phyloP scores from a whole-genome alignment of 2,888 invertebrate species.

The Polyploca ridens region DNA sequence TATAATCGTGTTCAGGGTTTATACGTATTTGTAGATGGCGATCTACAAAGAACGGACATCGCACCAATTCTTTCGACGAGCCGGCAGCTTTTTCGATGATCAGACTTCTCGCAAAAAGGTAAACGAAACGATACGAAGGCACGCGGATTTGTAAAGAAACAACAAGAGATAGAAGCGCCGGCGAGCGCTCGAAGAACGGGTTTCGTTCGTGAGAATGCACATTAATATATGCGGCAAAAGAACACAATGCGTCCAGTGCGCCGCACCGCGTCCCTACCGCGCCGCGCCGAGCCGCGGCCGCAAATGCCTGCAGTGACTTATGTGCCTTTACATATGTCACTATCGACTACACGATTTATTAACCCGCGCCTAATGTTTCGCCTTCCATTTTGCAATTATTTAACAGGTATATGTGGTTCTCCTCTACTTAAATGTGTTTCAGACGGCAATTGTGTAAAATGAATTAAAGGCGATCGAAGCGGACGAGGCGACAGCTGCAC shows the following conservation, averaged over 20 bases:
- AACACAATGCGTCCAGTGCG: slow-evolving; percentile 56
- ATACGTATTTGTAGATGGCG: slow-evolving; percentile 37
- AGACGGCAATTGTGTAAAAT: slow-evolving; percentile 9
- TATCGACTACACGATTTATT: slow-evolving; percentile 33
- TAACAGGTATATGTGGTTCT: slow-evolving; percentile 7
- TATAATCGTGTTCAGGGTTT: slow-evolving; percentile 16
- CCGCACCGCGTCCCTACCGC: slow-evolving; percentile 32
- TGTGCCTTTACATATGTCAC: slow-evolving; percentile 53
- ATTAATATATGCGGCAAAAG: slow-evolving; percentile 65
- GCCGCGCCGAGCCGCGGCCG: slow-evolving; percentile 22
- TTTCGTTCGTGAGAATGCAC: slow-evolving; percentile 71
- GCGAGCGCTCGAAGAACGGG: slow-evolving; percentile 61
- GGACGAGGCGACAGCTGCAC: slow-evolving; percentile 54
- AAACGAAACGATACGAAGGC: slow-evolving; percentile 63
- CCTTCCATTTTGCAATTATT: slow-evolving; percentile 26
- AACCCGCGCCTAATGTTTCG: slow-evolving; percentile 22
- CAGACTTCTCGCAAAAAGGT: slow-evolving; percentile 63
- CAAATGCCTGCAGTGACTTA: slow-evolving; percentile 54
- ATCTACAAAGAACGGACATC: slow-evolving; percentile 35
- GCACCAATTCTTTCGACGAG: slow-evolving; percentile 56
- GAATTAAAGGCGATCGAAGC: slow-evolving; percentile 20
- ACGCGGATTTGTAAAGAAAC: slow-evolving; percentile 72
- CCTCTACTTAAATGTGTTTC: slow-evolving; percentile 10
- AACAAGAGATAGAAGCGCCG: slow-evolving; percentile 56
- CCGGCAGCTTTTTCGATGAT: slow-evolving; percentile 65